These are phyloP conservation scores for Protosalanx chinensis DNA, from an alignment of 2,797 vertebrate genomes.

Conservation along the genomic window DNA sequence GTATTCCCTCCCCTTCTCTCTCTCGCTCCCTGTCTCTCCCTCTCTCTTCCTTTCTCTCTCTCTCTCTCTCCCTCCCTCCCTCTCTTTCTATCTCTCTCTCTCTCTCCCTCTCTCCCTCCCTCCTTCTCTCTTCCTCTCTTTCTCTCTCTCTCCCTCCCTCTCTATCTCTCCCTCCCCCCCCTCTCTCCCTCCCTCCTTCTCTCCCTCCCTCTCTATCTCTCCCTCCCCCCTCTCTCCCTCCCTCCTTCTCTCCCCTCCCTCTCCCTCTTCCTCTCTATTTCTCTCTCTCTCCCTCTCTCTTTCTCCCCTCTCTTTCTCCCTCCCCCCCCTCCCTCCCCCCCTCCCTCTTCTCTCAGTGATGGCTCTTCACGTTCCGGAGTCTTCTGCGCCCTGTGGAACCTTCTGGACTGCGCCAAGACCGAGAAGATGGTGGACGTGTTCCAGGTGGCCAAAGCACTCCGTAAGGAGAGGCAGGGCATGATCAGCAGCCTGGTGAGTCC, in stretches of 20 bases:
- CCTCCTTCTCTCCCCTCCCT: not conserved
- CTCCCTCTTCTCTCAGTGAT: constrained; percentile 66
- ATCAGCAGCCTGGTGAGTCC: constrained; percentile 77
- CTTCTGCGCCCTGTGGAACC: constrained; percentile 88
- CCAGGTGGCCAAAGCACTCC: constrained; percentile 85
- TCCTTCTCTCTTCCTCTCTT: too few species aligned
- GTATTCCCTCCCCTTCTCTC: too few species aligned
- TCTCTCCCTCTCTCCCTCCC: too few species aligned
- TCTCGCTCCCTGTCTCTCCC: too few species aligned
- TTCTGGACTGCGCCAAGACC: constrained; percentile 83
- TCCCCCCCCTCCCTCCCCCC: not conserved
- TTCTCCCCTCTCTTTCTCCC: not conserved
- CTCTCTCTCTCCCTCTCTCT: not conserved
- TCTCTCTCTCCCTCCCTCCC: not conserved
- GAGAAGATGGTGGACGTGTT: constrained; percentile 92
- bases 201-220: not conserved
- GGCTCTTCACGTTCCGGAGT: constrained; percentile 84
- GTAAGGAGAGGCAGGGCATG: constrained; percentile 80
- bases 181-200: too few species aligned
- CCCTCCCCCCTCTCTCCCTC: not conserved
- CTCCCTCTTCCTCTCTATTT: not conserved
- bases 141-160: too few species aligned
- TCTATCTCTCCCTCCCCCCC: too few species aligned
- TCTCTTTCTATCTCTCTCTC: not conserved
- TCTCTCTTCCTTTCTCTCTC: too few species aligned